Evolutionary conservation across 2,888 invertebrate genomes (phyloP).

Genomic region (Caenorhabditis becei): DNA sequence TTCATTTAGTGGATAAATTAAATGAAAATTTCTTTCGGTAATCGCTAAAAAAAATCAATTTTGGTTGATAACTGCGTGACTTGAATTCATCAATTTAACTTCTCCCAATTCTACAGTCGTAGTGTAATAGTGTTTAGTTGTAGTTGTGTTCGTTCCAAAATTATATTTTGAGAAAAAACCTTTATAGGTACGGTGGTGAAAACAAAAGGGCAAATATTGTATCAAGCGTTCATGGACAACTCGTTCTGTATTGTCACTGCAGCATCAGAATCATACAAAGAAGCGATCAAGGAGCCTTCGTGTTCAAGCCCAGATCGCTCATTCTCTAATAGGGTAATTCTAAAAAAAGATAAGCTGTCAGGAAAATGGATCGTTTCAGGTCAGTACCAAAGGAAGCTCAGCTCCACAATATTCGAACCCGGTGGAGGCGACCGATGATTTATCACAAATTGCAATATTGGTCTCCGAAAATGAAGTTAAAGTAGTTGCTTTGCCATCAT

Average conservation of each 20-base stretch:
- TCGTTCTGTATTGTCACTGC: slow-evolving; percentile 93
- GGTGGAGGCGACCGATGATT: slow-evolving; percentile 66
- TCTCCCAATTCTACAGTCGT: too few relatives aligned
- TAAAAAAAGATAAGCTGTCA: too few relatives aligned
- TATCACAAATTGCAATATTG: slow-evolving; percentile 74
- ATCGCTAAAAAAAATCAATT: too few relatives aligned
- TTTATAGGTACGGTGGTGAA: slow-evolving; percentile 93
- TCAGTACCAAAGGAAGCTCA: slow-evolving; percentile 76
- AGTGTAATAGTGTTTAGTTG: too few relatives aligned
- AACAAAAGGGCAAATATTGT: slow-evolving; percentile 94
- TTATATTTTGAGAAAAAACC: too few relatives aligned
- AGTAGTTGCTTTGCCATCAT: slow-evolving; percentile 77
- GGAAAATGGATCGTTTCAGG: slow-evolving; percentile 35
- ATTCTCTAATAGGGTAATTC: slow-evolving; percentile 64
- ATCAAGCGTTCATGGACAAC: slow-evolving; percentile 96
- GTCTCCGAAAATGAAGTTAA: slow-evolving; percentile 78
- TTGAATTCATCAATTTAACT: too few relatives aligned
- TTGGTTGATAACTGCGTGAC: too few relatives aligned
- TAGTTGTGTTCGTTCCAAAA: too few relatives aligned
- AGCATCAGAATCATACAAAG: slow-evolving; percentile 93
- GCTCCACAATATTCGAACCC: slow-evolving; percentile 67
- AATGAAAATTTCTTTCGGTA: too few relatives aligned
- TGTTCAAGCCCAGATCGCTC: slow-evolving; percentile 70
- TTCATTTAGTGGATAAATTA: too few relatives aligned
- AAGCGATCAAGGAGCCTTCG: slow-evolving; percentile 82